A percentile compares a stretch with the other conserved stretches of the same genome.
phyloP scores from a whole-genome alignment of 2,113 vertebrate species.

The Gymnarchus niloticus region DNA sequence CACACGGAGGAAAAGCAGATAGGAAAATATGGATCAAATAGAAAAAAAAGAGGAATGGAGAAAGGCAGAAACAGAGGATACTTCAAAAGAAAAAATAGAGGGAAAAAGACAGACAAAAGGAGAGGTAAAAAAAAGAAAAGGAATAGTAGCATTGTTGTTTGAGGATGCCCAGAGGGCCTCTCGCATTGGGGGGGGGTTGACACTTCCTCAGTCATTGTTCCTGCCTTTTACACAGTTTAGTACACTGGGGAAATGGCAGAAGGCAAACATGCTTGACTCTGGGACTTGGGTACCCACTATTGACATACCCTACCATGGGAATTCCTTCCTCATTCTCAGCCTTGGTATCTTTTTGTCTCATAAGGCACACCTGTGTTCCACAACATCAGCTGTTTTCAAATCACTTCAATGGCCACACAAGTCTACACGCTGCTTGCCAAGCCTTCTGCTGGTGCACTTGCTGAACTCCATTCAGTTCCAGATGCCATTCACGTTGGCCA shows the following conservation, averaged over 20 bases:
- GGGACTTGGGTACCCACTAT: constrained; percentile 31
- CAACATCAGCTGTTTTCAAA: background rate
- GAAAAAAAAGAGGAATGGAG: background rate
- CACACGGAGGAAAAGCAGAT: background rate
- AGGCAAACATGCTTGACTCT: constrained; percentile 39
- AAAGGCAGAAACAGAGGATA: background rate
- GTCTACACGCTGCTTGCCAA: background rate
- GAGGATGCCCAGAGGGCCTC: constrained; percentile 43
- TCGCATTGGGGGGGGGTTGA: background rate
- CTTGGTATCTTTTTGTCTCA: background rate
- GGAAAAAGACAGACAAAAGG: background rate
- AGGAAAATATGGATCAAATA: background rate
- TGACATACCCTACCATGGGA: background rate
- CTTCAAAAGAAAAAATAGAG: background rate
- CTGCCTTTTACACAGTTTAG: constrained; percentile 43
- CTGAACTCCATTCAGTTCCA: background rate
- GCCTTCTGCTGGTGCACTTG: background rate
- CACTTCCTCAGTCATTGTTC: constrained; percentile 35
- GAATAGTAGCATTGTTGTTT: constrained; percentile 27
- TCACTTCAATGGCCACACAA: background rate
- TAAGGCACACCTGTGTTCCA: background rate
- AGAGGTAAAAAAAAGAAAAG: background rate
- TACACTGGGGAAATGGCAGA: constrained; percentile 39
- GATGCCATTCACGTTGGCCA: background rate
- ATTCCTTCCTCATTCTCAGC: background rate